phyloP scores from a whole-genome alignment of 1,140 invertebrate species.

The Littorina saxatilis region DNA sequence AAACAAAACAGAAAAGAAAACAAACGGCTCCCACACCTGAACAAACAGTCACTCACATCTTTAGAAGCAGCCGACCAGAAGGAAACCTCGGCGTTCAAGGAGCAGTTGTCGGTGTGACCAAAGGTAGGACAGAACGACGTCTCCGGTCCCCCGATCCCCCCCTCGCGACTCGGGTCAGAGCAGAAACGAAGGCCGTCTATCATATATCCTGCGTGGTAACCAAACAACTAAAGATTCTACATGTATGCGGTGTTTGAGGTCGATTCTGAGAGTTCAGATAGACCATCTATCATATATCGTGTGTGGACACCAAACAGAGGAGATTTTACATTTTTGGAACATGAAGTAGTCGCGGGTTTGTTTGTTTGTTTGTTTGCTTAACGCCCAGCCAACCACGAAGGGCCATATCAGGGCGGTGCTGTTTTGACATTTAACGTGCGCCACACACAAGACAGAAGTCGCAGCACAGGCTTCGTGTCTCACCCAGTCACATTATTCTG shows the following conservation, averaged over 20 bases:
- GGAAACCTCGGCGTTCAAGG: conserved; percentile 5
- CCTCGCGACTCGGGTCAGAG: background rate
- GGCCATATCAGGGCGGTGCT: too few relatives aligned
- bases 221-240: background rate
- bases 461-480: too few relatives aligned
- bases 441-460: too few relatives aligned
- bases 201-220: background rate
- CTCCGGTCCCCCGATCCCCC: background rate
- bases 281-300: too few relatives aligned
- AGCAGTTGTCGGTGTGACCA: background rate
- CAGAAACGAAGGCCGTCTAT: background rate
- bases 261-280: background rate
- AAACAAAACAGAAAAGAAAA: background rate
- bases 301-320: background rate
- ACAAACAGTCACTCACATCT: background rate
- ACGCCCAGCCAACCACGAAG: too few relatives aligned
- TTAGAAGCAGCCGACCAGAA: conserved; percentile 8
- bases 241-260: too few relatives aligned
- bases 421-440: too few relatives aligned
- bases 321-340: background rate
- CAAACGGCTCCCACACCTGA: background rate
- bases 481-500: too few relatives aligned
- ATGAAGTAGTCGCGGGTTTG: background rate
- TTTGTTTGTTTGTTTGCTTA: background rate
- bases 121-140: background rate